Conservation (phyloP, 2,888 invertebrate species). For the Micoletzkya japonica region DNA sequence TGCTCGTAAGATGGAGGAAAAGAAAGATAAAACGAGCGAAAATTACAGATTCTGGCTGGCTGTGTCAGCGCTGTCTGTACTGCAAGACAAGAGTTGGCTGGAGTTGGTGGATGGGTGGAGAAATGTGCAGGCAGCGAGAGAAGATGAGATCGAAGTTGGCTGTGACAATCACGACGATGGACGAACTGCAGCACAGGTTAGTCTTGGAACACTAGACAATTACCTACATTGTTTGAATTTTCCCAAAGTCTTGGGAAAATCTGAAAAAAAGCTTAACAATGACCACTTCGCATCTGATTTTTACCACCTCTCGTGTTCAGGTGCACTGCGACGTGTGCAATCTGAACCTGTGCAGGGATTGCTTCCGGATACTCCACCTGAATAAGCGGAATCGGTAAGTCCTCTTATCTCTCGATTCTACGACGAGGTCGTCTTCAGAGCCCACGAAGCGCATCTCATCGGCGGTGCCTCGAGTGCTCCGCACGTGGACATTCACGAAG, state of each 20-base stretch:
- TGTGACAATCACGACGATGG: slow-evolving; percentile 93
- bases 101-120: slow-evolving; percentile 39
- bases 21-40: neutral
- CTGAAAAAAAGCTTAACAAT: neutral
- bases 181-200: slow-evolving; percentile 50
- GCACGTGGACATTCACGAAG: slow-evolving; percentile 91
- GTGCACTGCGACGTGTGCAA: slow-evolving; percentile 85
- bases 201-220: too few relatives aligned
- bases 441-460: slow-evolving; percentile 38
- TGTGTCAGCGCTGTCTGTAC: slow-evolving; percentile 83
- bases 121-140: slow-evolving; percentile 32
- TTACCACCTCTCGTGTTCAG: too few relatives aligned
- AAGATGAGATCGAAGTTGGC: slow-evolving; percentile 66
- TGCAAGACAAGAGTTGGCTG: slow-evolving; percentile 70
- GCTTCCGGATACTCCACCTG: slow-evolving; percentile 90
- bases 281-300: too few relatives aligned
- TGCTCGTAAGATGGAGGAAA: neutral
- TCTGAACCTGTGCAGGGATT: slow-evolving; percentile 79
- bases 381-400: slow-evolving; percentile 79
- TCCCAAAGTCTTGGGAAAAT: too few relatives aligned
- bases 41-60: slow-evolving; percentile 78
- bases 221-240: too few relatives aligned
- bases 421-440: neutral
- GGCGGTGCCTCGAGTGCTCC: slow-evolving; percentile 39
- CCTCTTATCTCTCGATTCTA: neutral